Evolutionary conservation across 2,888 invertebrate genomes (phyloP), one percentile per base, ranked within the genome.

Genomic region (Phasia obesa): DNA sequence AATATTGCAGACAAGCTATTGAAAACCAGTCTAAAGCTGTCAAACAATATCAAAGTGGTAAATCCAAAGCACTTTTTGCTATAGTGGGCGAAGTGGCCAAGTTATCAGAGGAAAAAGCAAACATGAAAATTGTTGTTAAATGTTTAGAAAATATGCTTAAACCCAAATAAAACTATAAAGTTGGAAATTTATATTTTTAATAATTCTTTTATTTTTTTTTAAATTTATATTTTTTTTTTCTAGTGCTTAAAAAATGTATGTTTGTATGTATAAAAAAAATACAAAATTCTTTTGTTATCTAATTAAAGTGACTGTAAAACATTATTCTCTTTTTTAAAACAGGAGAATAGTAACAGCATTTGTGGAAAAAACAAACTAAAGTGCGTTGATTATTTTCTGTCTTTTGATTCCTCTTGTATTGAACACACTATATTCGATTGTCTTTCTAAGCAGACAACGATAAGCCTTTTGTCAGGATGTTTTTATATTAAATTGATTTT

Each of bases 11-110:
- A 65, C 91, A 93, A 86, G 92, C 95, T 0, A 90, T 97, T 35
- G 88, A 93, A 15, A 93, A 93, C 81, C 95, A 96, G 91, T 92
- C 93, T 13, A 94, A 95, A 88, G 88, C 94, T 70, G 95, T 95
- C 0, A 91, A 93, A 83, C 92, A 94, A 85, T 96, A 94, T 88
- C 94, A 93, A 88, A 91, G 91, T 11, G 96, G 96, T 5, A 96
- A 96, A 91, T 90, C 89, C 0, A 95, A 95, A 92, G 93, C 94
- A 9, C 93, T 95, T 59, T 93, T 93, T 87, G 94, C 94, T 35
- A 92, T 97, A 80, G 89, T 94, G 80, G 94, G 94, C 15, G 91
- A 93, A 87, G 92, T 95, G 67, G 92, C 92, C 71, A 93, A 93
- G 87, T 91, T 92, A 84, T 93, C 94, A 55, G 90, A 94, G 19